phyloP scores from a whole-genome alignment of 1,140 invertebrate species.

The Choristoneura fumiferana region DNA sequence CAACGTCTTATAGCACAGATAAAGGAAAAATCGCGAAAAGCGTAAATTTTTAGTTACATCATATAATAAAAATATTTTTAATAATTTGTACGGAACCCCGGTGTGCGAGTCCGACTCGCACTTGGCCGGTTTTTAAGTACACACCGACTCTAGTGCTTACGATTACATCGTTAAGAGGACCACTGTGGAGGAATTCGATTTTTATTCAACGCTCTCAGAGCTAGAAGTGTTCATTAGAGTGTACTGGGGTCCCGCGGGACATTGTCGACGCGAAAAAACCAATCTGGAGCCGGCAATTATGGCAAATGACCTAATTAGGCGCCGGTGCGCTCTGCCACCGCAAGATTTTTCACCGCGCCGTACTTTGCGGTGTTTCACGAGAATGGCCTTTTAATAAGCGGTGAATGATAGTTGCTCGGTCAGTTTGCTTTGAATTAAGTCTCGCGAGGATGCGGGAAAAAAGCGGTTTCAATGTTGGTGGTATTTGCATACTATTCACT shows the following conservation, averaged over 20 bases:
- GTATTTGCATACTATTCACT: too few relatives aligned
- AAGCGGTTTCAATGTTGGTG: too few relatives aligned
- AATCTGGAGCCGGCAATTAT: conserved; percentile 67
- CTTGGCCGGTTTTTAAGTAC: too few relatives aligned
- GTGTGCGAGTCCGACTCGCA: too few relatives aligned
- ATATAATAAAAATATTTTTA: too few relatives aligned
- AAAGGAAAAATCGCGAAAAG: too few relatives aligned
- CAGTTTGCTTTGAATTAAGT: conserved; percentile 12
- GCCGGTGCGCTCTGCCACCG: conserved; percentile 29
- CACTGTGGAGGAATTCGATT: conserved; percentile 26
- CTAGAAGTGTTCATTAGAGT: conserved; percentile 61
- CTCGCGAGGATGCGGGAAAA: background rate
- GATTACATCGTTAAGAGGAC: conserved; percentile 25
- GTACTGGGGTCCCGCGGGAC: conserved; percentile 45
- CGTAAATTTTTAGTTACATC: too few relatives aligned
- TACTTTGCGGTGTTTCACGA: conserved; percentile 26
- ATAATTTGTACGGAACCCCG: too few relatives aligned
- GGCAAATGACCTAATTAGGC: conserved; percentile 64
- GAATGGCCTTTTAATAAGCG: conserved; percentile 19
- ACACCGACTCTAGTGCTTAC: background rate
- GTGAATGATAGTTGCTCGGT: conserved; percentile 3
- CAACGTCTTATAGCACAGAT: too few relatives aligned
- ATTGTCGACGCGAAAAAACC: conserved; percentile 65
- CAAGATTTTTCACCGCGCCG: conserved; percentile 32
- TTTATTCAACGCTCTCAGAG: conserved; percentile 39